Evolutionary conservation across 2,888 invertebrate genomes (phyloP), one percentile per base, ranked within the genome.

Genomic region (Artemia sp.): DNA sequence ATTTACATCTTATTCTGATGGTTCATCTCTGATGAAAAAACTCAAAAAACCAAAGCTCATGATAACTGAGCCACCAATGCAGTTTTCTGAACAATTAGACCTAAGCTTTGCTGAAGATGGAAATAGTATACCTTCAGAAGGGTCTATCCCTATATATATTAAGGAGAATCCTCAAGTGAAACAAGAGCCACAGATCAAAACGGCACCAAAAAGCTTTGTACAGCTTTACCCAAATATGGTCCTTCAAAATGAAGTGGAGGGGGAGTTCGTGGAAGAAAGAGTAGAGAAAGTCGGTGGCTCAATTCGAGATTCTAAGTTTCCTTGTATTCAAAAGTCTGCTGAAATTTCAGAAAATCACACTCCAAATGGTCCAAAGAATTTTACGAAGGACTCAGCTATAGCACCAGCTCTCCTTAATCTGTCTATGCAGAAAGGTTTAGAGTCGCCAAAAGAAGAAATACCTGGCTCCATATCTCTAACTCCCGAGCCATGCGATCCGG

Each of bases 201-300:
- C n/a, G 14, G 14, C 64, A 8, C 64, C 64, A 58, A 58, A 58
- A 24, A 58, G 11, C 64, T 58, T 58, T 58, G 64, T 58, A n/a
- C 64, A 58, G 9, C 64, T 58, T 58, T 58, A 58, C 24, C 64
- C 64, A 58, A 58, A 58, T 58, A 58, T 58, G 64, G 64, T 58
- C 24, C 24, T 58, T 24, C 64, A 58, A 10, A 58, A 24, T 58
- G 64, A 58, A 19, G 64, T n/a, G 1, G 64, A 58, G n/a, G 64
- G 14, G 0, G 64, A 58, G 24, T 58, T 58, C 1, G 64, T 58
- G 24, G 64, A 19, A 24, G 64, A 58, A 58, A 58, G 24, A 24
- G 24, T 58, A 58, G 64, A 58, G 64, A 58, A 58, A 10, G 64
- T 58, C 2, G 64, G 64, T n/a, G 24, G 24, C 64, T n/a, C 64